Percentiles rank a stretch among this genome's conserved stretches.
These are phyloP conservation scores for Chaetorhynchus papuensis DNA, from an alignment of 2,113 vertebrate genomes.

Conservation along the genomic window DNA sequence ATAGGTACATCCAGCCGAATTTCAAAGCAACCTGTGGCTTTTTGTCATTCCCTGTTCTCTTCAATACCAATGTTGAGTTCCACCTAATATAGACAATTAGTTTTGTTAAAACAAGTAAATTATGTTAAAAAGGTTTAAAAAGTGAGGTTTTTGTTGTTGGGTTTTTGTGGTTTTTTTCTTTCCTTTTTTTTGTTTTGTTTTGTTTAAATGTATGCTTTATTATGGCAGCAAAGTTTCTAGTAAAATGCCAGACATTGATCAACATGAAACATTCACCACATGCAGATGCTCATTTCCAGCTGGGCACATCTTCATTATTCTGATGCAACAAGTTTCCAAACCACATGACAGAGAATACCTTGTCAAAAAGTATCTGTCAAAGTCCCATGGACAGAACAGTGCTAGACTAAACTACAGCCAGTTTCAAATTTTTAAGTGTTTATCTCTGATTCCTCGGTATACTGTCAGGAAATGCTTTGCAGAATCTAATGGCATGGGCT, in stretches of 20 bases:
- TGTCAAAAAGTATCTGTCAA: not conserved
- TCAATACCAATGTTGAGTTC: not conserved
- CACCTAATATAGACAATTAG: not conserved
- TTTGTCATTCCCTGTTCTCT: not conserved
- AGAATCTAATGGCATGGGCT: not conserved
- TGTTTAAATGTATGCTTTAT: not conserved
- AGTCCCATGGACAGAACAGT: not conserved
- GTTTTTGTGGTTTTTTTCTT: rapidly evolving
- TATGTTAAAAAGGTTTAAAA: not conserved
- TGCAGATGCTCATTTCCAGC: not conserved
- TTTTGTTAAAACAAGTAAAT: not conserved
- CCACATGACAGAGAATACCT: not conserved
- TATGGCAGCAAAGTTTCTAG: not conserved
- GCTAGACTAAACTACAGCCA: not conserved
- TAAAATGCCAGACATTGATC: not conserved
- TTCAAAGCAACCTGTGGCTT: not conserved
- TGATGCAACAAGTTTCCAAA: not conserved
- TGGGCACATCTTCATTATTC: not conserved
- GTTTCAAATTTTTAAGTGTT: not conserved
- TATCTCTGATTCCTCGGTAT: not conserved
- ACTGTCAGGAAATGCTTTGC: not conserved
- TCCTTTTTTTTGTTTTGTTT: not conserved
- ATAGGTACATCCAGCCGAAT: not conserved
- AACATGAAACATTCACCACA: not conserved
- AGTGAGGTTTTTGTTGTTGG: rapidly evolving